Evolutionary conservation across 2,888 invertebrate genomes (phyloP).

Genomic region (Drosophila falleni): DNA sequence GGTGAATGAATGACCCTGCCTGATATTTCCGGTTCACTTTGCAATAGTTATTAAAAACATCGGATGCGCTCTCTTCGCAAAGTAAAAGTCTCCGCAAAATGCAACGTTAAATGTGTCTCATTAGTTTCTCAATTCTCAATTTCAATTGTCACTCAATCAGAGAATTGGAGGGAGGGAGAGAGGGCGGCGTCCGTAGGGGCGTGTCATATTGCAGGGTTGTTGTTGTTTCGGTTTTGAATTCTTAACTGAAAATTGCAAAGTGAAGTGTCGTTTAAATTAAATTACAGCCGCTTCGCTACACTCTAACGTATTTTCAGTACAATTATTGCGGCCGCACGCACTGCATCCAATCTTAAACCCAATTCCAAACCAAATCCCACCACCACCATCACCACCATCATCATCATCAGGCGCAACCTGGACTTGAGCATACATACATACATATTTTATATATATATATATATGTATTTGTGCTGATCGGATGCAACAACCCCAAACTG

Average conservation of each 20-base stretch:
- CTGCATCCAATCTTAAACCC: constrained; percentile 19
- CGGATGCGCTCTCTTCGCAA: constrained; percentile 51
- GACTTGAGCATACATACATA: constrained; percentile 13
- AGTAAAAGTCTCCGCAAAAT: constrained; percentile 47
- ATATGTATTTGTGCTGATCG: constrained; percentile 35
- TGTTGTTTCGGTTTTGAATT: constrained; percentile 22
- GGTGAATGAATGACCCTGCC: constrained; percentile 56
- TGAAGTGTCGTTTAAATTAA: constrained; percentile 81
- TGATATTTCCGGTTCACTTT: constrained; percentile 73
- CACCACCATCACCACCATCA: constrained; percentile 19
- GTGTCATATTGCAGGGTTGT: constrained; percentile 20
- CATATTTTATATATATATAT: constrained; percentile 18
- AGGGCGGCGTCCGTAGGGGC: constrained; percentile 6
- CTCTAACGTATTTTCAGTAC: constrained; percentile 47
- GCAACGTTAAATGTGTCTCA: constrained; percentile 72
- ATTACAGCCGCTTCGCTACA: constrained; percentile 71
- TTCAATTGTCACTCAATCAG: constrained; percentile 67
- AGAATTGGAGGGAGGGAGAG: background rate
- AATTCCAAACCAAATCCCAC: constrained; percentile 15
- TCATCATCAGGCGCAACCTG: constrained; percentile 27
- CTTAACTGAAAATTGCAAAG: constrained; percentile 52
- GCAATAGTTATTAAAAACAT: constrained; percentile 73
- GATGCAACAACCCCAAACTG: constrained; percentile 49
- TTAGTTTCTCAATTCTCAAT: constrained; percentile 66
- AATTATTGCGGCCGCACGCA: constrained; percentile 72